phyloP scores from a whole-genome alignment of 2,113 vertebrate species.

The Microcebus jonahi region DNA sequence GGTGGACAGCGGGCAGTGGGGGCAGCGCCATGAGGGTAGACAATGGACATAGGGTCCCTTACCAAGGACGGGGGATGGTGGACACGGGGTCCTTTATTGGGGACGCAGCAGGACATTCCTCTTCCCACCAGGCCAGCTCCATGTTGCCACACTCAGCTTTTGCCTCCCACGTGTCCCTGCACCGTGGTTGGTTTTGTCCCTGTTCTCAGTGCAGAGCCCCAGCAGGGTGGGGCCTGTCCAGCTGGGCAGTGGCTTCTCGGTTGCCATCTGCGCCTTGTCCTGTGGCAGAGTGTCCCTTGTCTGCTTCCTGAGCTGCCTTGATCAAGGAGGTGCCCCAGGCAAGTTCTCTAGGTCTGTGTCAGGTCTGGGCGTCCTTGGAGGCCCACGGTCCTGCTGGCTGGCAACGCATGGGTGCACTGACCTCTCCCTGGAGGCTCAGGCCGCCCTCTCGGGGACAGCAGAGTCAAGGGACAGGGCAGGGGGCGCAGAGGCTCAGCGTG shows the following conservation, averaged over 20 bases:
- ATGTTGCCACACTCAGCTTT: background rate
- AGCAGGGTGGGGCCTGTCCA: no score
- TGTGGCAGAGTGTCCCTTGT: background rate
- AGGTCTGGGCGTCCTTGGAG: background rate
- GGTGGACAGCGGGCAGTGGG: background rate
- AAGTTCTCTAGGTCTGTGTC: no score
- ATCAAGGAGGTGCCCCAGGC: no score
- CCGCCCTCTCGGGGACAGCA: no score
- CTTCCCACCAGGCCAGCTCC: background rate
- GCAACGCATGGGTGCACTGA: background rate
- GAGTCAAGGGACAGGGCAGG: background rate
- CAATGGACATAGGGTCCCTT: background rate
- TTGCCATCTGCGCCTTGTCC: no score
- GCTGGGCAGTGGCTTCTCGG: no score
- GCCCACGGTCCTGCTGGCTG: background rate
- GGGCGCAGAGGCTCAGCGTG: rapidly evolving
- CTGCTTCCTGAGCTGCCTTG: background rate
- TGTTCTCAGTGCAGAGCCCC: no score
- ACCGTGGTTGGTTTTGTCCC: no score
- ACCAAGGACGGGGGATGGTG: no score
- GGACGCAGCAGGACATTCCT: no score
- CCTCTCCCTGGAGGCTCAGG: background rate
- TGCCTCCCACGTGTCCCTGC: no score
- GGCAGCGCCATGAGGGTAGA: no score
- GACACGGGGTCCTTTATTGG: background rate